These are phyloP conservation scores for Dermolepida albohirtum DNA, from an alignment of 2,888 invertebrate species.

Conservation along the genomic window DNA sequence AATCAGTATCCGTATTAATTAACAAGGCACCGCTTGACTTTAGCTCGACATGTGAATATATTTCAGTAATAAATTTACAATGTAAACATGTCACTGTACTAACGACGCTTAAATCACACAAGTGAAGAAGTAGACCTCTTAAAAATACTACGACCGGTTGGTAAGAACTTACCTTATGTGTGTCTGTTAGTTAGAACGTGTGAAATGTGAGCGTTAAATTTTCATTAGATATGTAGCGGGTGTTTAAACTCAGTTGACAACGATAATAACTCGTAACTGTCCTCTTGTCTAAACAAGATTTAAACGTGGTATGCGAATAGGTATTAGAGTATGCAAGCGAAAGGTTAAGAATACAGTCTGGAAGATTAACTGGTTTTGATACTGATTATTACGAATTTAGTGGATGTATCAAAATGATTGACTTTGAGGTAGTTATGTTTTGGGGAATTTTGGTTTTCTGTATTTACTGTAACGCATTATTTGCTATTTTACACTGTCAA, in stretches of 20 bases:
- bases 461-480: too few relatives aligned
- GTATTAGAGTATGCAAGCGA: neutral
- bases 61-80: neutral
- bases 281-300: slow-evolving; percentile 29
- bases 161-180: slow-evolving; percentile 1
- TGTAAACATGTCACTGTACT: too few relatives aligned
- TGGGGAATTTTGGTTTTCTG: too few relatives aligned
- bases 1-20: too few relatives aligned
- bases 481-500: too few relatives aligned
- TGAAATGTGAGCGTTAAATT: slow-evolving; percentile 11
- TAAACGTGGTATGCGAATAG: slow-evolving; percentile 11
- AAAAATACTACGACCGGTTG: neutral
- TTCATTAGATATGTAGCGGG: slow-evolving; percentile 1
- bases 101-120: neutral
- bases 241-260: slow-evolving; percentile 27
- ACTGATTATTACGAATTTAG: too few relatives aligned
- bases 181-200: neutral
- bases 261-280: slow-evolving; percentile 20
- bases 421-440: too few relatives aligned
- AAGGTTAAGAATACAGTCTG: neutral
- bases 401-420: too few relatives aligned
- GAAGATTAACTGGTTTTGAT: neutral
- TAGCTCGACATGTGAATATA: slow-evolving; percentile 1
- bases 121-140: slow-evolving; percentile 10
- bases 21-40: too few relatives aligned